phyloP scores from a whole-genome alignment of 2,797 vertebrate genomes.

The Takifugu ocellatus region DNA sequence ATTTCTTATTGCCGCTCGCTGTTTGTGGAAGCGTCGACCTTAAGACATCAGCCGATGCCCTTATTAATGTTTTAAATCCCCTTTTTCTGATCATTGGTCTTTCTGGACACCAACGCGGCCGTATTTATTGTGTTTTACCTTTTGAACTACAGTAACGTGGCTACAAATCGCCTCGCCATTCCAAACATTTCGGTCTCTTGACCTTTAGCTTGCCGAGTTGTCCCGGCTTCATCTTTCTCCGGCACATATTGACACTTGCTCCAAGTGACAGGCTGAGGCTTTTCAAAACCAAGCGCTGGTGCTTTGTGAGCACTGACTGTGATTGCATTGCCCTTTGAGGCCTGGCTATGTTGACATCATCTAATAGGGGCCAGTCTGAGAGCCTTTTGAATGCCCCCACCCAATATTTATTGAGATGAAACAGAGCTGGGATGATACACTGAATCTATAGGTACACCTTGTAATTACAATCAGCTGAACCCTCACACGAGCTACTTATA shows the following conservation, averaged over 20 bases:
- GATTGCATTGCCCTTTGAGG: slow-evolving; percentile 37
- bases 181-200: slow-evolving; percentile 60
- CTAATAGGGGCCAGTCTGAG: slow-evolving; percentile 44
- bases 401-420: slow-evolving; percentile 40
- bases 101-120: background rate
- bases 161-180: slow-evolving; percentile 37
- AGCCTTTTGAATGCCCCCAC: slow-evolving; percentile 32
- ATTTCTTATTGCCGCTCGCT: too few species aligned
- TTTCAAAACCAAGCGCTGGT: slow-evolving; percentile 21
- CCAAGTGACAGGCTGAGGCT: slow-evolving; percentile 46
- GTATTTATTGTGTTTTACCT: slow-evolving; percentile 14
- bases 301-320: slow-evolving; percentile 32
- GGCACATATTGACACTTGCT: slow-evolving; percentile 36
- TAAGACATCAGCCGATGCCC: too few species aligned
- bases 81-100: background rate
- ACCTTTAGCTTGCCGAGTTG: slow-evolving; percentile 58
- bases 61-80: too few species aligned
- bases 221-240: slow-evolving; percentile 39
- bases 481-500: too few species aligned
- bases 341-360: slow-evolving; percentile 35
- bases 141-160: slow-evolving; percentile 31
- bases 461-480: too few species aligned
- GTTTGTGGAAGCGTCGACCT: too few species aligned
- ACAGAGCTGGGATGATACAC: slow-evolving; percentile 20
- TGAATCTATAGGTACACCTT: too few species aligned